Conservation (phyloP, 2,888 invertebrate species). For the Saturnia pavonia region DNA sequence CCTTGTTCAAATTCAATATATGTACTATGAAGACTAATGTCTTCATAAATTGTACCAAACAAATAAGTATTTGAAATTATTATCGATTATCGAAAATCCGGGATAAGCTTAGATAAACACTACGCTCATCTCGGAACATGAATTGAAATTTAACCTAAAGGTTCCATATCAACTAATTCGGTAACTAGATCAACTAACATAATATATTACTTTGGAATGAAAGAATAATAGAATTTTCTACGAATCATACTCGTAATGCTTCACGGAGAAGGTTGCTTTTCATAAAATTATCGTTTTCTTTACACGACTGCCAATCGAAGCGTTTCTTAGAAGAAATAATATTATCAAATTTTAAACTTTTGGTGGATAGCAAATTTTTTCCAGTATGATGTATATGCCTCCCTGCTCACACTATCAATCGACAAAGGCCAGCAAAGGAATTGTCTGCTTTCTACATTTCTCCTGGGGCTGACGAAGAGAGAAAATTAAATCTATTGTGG, state of each 20-base stretch:
- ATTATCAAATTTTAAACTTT: no score
- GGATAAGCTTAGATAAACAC: background rate
- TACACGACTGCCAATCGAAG: background rate
- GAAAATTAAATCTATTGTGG: no score
- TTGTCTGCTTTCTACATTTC: no score
- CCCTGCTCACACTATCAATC: no score
- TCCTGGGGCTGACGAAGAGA: no score
- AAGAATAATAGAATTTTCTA: background rate
- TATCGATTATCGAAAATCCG: background rate
- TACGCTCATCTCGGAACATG: background rate
- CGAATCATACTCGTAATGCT: background rate
- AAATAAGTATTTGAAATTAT: background rate
- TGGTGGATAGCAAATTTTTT: no score
- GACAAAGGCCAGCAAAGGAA: no score
- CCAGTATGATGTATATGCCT: no score
- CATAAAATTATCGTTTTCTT: background rate
- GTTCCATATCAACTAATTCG: constrained; percentile 1
- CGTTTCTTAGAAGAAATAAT: background rate
- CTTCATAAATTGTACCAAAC: background rate
- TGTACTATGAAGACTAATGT: constrained; percentile 14
- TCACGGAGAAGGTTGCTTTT: background rate
- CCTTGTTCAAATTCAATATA: background rate
- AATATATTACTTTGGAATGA: background rate
- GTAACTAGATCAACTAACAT: background rate
- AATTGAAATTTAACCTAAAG: no score